These are phyloP conservation scores for Schizopygopsis malacanthus DNA, from an alignment of 2,797 vertebrate genomes.

Conservation along the genomic window DNA sequence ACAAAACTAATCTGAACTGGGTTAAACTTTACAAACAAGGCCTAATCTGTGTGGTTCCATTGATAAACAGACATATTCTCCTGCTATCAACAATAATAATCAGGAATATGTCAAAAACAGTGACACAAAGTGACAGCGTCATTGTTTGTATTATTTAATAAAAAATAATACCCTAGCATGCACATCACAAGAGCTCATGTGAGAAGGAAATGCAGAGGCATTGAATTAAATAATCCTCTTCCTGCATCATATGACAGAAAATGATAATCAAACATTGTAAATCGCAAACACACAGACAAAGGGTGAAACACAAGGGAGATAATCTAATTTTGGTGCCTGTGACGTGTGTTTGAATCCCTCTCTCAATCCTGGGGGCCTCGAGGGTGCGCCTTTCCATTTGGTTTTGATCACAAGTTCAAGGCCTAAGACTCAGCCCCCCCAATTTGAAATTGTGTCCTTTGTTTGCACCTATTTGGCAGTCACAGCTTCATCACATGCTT, in stretches of 20 bases:
- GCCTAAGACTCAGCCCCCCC: neutral
- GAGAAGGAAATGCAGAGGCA: constrained; percentile 27
- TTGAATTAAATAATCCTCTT: constrained; percentile 10
- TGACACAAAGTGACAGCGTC: neutral
- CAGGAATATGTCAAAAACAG: neutral
- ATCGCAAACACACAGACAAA: constrained; percentile 44
- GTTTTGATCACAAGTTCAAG: constrained; percentile 62
- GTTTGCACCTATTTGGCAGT: constrained; percentile 38
- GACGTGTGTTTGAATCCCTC: constrained; percentile 54
- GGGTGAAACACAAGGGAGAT: constrained; percentile 54
- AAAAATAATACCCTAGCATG: neutral
- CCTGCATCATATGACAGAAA: constrained; percentile 65
- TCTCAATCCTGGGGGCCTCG: constrained; percentile 44
- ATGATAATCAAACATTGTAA: constrained; percentile 48
- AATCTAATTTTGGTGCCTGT: constrained; percentile 70
- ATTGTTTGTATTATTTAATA: neutral
- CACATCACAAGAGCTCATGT: constrained; percentile 23
- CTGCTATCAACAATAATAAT: neutral
- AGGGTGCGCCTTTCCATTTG: constrained; percentile 47
- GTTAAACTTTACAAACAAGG: neutral
- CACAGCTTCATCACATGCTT: constrained; percentile 46
- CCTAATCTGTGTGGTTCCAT: neutral
- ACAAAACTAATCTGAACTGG: neutral
- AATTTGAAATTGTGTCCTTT: neutral
- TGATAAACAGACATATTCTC: neutral